These are phyloP conservation scores for Verasper variegatus DNA, from an alignment of 2,113 vertebrate genomes.

Conservation along the genomic window DNA sequence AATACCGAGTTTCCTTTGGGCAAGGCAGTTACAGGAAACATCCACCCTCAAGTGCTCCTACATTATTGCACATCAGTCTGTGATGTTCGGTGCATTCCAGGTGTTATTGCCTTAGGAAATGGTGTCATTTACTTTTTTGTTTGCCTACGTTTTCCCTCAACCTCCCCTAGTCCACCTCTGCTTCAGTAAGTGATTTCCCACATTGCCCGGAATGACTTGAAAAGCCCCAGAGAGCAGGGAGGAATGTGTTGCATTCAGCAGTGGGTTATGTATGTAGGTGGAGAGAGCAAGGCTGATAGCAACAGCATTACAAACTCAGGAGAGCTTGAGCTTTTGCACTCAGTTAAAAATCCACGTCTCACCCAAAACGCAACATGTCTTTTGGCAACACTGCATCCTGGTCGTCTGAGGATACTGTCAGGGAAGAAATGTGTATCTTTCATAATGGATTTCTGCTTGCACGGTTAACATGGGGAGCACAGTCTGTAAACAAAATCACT, in stretches of 20 bases:
- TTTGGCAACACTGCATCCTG: conserved; percentile 16
- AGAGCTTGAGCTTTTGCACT: conserved; percentile 29
- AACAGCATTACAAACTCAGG: conserved; percentile 37
- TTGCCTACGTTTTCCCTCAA: conserved; percentile 34
- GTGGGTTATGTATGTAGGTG: conserved; percentile 52
- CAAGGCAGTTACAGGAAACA: background rate
- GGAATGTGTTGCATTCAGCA: conserved; percentile 44
- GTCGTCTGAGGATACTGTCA: conserved; percentile 25
- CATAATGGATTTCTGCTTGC: conserved; percentile 7
- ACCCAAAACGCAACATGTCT: conserved; percentile 32
- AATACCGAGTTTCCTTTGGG: background rate
- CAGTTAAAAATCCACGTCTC: conserved; percentile 6
- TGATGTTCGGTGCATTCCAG: background rate
- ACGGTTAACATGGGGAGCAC: background rate
- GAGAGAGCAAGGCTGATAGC: conserved; percentile 40
- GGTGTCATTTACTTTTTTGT: conserved; percentile 41
- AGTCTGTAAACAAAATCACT: background rate
- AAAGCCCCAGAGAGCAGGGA: conserved; percentile 37
- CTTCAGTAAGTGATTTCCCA: conserved; percentile 56
- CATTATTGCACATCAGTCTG: conserved; percentile 6
- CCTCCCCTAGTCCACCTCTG: conserved; percentile 36
- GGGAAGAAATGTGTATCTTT: background rate
- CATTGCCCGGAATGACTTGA: conserved; percentile 44
- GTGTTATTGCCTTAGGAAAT: conserved; percentile 44
- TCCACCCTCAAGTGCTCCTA: conserved; percentile 7